These are phyloP conservation scores for Cotesia typhae DNA, from an alignment of 1,140 invertebrate species.

Conservation along the genomic window DNA sequence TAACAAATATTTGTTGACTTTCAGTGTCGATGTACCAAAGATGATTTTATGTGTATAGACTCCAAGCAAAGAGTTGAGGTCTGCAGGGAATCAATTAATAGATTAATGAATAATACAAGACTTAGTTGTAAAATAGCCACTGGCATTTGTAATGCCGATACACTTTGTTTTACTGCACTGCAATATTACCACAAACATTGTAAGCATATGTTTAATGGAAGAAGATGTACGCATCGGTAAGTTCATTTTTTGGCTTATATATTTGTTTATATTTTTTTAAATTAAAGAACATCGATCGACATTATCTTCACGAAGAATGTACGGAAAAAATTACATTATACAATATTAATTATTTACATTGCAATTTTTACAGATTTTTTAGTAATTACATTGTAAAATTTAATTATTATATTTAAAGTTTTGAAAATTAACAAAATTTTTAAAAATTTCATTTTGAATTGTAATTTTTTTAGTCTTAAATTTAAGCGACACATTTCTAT, in stretches of 20 bases:
- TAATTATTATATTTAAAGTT: too few relatives aligned
- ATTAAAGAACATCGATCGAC: too few relatives aligned
- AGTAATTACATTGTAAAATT: too few relatives aligned
- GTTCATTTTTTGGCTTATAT: slow-evolving; percentile 31
- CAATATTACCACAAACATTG: slow-evolving; percentile 78
- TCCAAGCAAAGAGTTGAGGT: slow-evolving; percentile 76
- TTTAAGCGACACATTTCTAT: too few relatives aligned
- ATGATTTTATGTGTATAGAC: slow-evolving; percentile 69
- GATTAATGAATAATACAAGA: slow-evolving; percentile 72
- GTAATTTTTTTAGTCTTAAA: too few relatives aligned
- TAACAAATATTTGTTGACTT: slow-evolving; percentile 43
- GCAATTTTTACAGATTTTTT: too few relatives aligned
- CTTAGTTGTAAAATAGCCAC: slow-evolving; percentile 80
- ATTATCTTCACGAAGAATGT: too few relatives aligned
- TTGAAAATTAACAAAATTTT: too few relatives aligned
- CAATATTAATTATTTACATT: too few relatives aligned
- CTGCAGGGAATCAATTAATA: slow-evolving; percentile 74
- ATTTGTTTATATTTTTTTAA: background rate
- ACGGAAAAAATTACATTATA: background rate
- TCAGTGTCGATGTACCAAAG: slow-evolving; percentile 77
- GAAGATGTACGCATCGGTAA: slow-evolving; percentile 75
- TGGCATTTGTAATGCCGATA: slow-evolving; percentile 80
- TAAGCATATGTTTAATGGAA: slow-evolving; percentile 78
- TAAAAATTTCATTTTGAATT: too few relatives aligned
- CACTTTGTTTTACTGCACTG: slow-evolving; percentile 77